phyloP scores from a whole-genome alignment of 2,888 invertebrate genomes.

The Trachelus stipa region DNA sequence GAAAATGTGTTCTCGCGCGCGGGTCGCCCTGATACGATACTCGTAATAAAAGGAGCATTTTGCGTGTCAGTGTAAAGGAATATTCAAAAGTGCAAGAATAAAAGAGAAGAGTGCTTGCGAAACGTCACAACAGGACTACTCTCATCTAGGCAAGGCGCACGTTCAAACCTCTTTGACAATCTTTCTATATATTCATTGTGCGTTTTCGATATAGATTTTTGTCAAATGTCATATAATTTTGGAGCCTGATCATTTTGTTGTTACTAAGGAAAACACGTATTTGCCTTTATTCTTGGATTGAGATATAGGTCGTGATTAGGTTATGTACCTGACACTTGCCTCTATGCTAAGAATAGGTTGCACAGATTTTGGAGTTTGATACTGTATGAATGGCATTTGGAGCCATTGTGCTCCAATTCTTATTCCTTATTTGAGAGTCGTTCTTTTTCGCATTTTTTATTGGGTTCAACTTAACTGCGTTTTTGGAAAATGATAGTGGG shows the following conservation, averaged over 20 bases:
- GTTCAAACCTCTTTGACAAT: constrained; percentile 9
- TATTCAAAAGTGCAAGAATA: constrained; percentile 19
- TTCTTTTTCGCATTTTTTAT: not conserved
- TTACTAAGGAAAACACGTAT: not conserved
- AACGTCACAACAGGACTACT: constrained; percentile 48
- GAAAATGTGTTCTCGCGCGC: constrained; percentile 38
- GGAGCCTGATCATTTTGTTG: not conserved
- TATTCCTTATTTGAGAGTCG: not conserved
- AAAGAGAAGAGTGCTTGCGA: constrained; percentile 45
- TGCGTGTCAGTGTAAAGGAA: constrained; percentile 23
- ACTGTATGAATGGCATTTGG: not conserved
- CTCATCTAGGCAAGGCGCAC: constrained; percentile 44
- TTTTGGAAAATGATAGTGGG: not conserved
- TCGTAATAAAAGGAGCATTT: constrained; percentile 33
- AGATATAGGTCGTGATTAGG: not conserved
- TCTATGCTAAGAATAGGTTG: constrained; percentile 10
- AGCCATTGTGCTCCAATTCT: not conserved
- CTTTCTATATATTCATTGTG: not conserved
- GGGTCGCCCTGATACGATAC: constrained; percentile 32
- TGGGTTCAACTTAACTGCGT: not conserved
- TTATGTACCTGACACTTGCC: constrained; percentile 33
- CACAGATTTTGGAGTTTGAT: not conserved
- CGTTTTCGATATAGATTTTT: not conserved
- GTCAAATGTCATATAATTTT: not conserved
- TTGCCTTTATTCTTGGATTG: not conserved